Percentiles rank a stretch among this genome's conserved stretches.
phyloP scores from a whole-genome alignment of 2,113 vertebrate species.

The Trichomycterus rosablanca region DNA sequence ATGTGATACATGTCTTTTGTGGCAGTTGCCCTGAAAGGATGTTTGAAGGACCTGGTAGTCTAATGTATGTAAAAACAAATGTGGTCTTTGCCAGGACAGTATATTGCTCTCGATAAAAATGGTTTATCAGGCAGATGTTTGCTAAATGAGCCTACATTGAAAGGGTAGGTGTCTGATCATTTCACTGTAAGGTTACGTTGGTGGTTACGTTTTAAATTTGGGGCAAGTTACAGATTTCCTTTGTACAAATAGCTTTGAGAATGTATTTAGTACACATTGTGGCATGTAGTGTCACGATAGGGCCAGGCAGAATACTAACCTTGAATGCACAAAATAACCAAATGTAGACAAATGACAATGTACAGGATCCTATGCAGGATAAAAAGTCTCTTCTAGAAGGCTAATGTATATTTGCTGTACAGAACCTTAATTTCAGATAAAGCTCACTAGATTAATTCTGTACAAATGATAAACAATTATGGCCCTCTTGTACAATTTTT shows the following conservation, averaged over 20 bases:
- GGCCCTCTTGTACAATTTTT: no score
- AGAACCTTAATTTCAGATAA: conserved; percentile 85
- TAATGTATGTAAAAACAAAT: conserved; percentile 47
- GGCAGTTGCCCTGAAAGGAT: conserved; percentile 55
- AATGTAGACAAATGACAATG: conserved; percentile 80
- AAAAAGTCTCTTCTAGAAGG: conserved; percentile 81
- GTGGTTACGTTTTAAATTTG: conserved; percentile 47
- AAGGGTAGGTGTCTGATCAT: conserved; percentile 56
- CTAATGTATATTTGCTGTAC: conserved; percentile 95
- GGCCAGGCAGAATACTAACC: conserved; percentile 73
- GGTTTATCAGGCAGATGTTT: conserved; percentile 60
- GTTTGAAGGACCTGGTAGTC: conserved; percentile 55
- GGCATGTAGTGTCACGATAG: conserved; percentile 62
- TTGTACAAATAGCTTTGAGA: conserved; percentile 63
- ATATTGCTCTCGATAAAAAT: conserved; percentile 32
- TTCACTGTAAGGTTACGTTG: conserved; percentile 56
- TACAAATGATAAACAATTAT: conserved; percentile 82
- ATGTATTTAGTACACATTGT: conserved; percentile 66
- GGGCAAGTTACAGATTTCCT: conserved; percentile 59
- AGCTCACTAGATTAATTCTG: conserved; percentile 85
- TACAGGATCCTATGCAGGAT: conserved; percentile 93
- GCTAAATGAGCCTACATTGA: conserved; percentile 52
- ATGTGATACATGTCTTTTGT: conserved; percentile 50
- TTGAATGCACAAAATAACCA: conserved; percentile 86
- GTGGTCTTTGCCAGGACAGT: conserved; percentile 50